phyloP scores from a whole-genome alignment of 1,140 invertebrate species.

The Oncopodura yosiiana region DNA sequence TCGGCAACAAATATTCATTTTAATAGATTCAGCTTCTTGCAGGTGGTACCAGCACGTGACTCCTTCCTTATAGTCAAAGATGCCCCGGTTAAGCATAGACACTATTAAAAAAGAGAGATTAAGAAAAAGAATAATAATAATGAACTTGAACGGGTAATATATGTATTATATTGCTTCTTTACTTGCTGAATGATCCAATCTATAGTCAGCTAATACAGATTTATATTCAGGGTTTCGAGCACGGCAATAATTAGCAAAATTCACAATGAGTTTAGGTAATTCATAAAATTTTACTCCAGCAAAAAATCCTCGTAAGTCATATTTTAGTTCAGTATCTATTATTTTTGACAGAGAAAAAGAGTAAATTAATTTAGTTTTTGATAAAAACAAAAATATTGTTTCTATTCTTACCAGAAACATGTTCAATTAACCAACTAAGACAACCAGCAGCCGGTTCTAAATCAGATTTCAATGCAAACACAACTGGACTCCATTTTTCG shows the following conservation, averaged over 20 bases:
- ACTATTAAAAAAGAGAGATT: slow-evolving; percentile 1
- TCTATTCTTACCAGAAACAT: not conserved
- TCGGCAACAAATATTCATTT: slow-evolving; percentile 26
- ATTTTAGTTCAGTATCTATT: not conserved
- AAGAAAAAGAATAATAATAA: too few species aligned
- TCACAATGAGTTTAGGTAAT: slow-evolving; percentile 8
- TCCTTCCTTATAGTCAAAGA: slow-evolving; percentile 22
- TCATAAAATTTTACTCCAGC: slow-evolving; percentile 11
- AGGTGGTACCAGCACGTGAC: slow-evolving; percentile 26
- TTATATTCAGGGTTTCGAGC: slow-evolving; percentile 5
- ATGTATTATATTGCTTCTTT: too few species aligned
- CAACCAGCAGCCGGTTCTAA: not conserved
- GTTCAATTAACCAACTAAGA: slow-evolving; percentile 9
- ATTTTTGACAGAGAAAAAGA: not conserved
- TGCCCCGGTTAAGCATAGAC: slow-evolving; percentile 1
- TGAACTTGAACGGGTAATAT: too few species aligned
- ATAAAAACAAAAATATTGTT: not conserved
- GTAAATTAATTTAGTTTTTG: not conserved
- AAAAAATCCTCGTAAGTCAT: not conserved
- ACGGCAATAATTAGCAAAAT: slow-evolving; percentile 7
- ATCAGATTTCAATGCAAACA: slow-evolving; percentile 8
- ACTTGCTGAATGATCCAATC: not conserved
- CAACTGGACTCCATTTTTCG: not conserved
- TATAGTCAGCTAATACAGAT: not conserved
- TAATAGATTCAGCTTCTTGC: slow-evolving; percentile 11